Conservation (phyloP, 1,140 invertebrate species). For the Plectrocnemia conspersa region DNA sequence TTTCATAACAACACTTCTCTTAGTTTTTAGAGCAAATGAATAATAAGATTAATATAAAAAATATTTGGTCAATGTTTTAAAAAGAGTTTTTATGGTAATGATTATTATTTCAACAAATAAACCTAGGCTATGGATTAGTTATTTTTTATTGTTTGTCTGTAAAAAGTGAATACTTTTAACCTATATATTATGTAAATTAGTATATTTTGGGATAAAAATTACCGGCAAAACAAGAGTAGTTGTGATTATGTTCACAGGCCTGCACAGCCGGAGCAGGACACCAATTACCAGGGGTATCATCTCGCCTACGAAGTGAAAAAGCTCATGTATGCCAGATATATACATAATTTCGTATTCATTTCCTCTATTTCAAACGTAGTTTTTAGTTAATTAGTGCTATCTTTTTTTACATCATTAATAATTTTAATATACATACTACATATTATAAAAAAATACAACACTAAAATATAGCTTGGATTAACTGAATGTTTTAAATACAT, state of each 20-base stretch:
- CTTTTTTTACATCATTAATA: slow-evolving; percentile 13
- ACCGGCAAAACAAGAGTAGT: slow-evolving; percentile 43
- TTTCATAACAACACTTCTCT: slow-evolving; percentile 3
- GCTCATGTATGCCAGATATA: slow-evolving; percentile 82
- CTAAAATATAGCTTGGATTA: not conserved
- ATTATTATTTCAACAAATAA: not conserved
- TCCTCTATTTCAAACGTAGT: slow-evolving; percentile 28
- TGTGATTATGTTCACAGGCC: slow-evolving; percentile 52
- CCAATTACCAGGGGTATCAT: slow-evolving; percentile 92
- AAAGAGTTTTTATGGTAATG: not conserved
- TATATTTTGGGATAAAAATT: no score
- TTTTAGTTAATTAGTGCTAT: slow-evolving; percentile 28
- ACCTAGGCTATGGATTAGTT: no score
- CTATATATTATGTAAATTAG: no score
- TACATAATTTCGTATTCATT: slow-evolving; percentile 28
- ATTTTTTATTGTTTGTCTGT: no score
- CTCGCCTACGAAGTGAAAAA: slow-evolving; percentile 99
- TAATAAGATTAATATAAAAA: slow-evolving; percentile 1
- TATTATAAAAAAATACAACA: not conserved
- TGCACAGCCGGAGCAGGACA: slow-evolving; percentile 76
- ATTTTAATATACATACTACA: not conserved
- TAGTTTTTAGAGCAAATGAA: not conserved
- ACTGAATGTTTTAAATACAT: not conserved
- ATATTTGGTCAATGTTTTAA: not conserved
- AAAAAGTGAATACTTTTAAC: no score